phyloP scores from a whole-genome alignment of 2,113 vertebrate species.

The Eira barbara region DNA sequence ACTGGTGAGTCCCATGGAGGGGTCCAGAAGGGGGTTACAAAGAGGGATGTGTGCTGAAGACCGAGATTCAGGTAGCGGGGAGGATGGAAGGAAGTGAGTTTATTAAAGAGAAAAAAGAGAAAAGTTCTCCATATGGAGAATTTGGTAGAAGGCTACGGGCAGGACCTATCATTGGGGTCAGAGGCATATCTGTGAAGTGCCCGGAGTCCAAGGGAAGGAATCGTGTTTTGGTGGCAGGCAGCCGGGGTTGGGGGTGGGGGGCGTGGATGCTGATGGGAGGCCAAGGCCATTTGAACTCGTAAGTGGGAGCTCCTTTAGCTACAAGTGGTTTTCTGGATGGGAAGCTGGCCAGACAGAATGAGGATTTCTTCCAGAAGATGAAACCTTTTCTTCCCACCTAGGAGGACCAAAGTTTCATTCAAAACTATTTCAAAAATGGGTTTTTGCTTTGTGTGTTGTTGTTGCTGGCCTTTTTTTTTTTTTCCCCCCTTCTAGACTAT shows the following conservation, averaged over 20 bases:
- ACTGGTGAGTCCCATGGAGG: rapidly evolving
- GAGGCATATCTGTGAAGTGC: not conserved
- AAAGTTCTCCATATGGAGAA: not conserved
- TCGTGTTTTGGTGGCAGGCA: no score
- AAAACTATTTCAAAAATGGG: not conserved
- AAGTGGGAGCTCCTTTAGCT: not conserved
- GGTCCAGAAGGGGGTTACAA: not conserved
- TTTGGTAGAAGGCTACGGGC: not conserved
- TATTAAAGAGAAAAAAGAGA: not conserved
- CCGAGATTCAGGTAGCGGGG: not conserved
- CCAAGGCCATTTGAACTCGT: rapidly evolving
- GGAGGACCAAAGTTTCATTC: not conserved
- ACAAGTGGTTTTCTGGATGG: not conserved
- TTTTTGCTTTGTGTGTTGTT: not conserved
- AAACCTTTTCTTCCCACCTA: not conserved
- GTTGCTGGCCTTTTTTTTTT: not conserved
- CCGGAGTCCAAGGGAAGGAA: not conserved
- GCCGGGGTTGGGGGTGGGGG: no score
- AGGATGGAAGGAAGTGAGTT: not conserved
- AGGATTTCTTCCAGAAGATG: not conserved
- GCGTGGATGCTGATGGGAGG: not conserved
- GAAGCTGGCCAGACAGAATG: not conserved
- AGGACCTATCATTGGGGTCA: not conserved
- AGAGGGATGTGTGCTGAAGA: not conserved
- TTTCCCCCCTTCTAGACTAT: not conserved